These are phyloP conservation scores for Strigamia maritima DNA, from an alignment of 2,888 invertebrate species.

Conservation along the genomic window DNA sequence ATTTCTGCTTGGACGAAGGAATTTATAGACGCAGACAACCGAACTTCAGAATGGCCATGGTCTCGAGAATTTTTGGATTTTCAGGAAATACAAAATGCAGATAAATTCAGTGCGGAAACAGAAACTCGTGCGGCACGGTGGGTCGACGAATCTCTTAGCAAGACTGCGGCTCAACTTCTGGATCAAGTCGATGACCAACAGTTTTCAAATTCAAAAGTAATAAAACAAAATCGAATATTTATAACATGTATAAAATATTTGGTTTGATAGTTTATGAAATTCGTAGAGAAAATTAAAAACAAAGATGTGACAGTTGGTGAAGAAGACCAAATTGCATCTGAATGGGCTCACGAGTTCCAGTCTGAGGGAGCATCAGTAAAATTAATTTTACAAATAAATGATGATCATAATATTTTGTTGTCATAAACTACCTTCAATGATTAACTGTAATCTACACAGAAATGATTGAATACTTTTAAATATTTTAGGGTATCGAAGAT, in stretches of 20 bases:
- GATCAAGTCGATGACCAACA: constrained; percentile 61
- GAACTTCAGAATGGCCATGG: background rate
- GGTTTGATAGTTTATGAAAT: constrained; percentile 11
- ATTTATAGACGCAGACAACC: background rate
- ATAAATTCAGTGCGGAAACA: background rate
- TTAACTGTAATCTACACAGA: too few relatives aligned
- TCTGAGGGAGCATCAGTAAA: constrained; percentile 35
- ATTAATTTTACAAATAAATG: constrained; percentile 41
- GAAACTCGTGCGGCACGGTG: constrained; percentile 10
- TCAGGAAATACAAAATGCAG: background rate
- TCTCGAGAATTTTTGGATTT: constrained; percentile 35
- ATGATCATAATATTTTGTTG: background rate
- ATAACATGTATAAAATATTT: background rate
- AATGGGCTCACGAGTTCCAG: constrained; percentile 44
- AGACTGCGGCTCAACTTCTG: constrained; percentile 56
- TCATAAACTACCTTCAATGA: too few relatives aligned
- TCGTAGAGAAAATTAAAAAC: constrained; percentile 39
- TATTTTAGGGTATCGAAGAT: background rate
- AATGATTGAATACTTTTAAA: background rate
- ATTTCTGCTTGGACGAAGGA: background rate
- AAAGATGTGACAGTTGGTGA: constrained; percentile 37
- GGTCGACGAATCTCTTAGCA: constrained; percentile 60
- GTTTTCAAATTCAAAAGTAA: constrained; percentile 66
- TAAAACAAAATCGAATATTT: background rate
- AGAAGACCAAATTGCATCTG: constrained; percentile 41